Base-by-base conservation (phyloP, 2,113 vertebrate species). In the Dolichotis patagonum region DNA sequence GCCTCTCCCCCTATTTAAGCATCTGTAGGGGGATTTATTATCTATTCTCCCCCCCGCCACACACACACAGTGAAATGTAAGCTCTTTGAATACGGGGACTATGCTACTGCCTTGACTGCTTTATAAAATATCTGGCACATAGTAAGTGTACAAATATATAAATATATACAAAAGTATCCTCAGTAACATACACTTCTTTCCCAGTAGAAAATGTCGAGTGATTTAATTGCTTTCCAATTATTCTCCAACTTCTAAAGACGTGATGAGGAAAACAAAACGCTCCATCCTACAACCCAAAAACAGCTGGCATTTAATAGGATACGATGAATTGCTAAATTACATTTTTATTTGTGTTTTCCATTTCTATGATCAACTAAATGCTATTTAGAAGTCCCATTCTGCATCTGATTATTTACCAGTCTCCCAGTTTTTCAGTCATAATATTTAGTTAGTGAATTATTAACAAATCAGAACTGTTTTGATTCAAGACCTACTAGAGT, bases 401-500 rank as follows among this genome's bases (percentile, higher is more conserved):
- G 73, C 91, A 89, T 95, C 85, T 96, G 89, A 91, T 97, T 97
- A 95, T 97, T 98, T 97, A 97, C 67, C 87, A 95, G 58, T 13
- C 49, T 58, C 91, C 89, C 89, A 89, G 88, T 85, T 96, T 97
- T 91, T 73, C 91, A 96, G 92, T 97, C 96, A 88, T 88, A 97
- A 96, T 97, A 97, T 96, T 98, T 98, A 83, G 88, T 94, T 97
- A 97, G 94, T 92, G 93, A 97, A 85, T 98, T 97, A 95, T 95
- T 97, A 95, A 97, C 90, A 95, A 96, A 96, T 95, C 85, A 92
- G 71, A 96, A 92, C 89, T 97, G 58, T 94, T 97, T 98, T 97
- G 98, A 98, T 95, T 97, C 95, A 83, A 90, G 82, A 95, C 86
- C 20, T 11, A 83, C 93, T 93, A 90, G 80, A 67, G 58, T 88